phyloP scores from a whole-genome alignment of 2,797 vertebrate genomes.

The Acanthurus lineatus region DNA sequence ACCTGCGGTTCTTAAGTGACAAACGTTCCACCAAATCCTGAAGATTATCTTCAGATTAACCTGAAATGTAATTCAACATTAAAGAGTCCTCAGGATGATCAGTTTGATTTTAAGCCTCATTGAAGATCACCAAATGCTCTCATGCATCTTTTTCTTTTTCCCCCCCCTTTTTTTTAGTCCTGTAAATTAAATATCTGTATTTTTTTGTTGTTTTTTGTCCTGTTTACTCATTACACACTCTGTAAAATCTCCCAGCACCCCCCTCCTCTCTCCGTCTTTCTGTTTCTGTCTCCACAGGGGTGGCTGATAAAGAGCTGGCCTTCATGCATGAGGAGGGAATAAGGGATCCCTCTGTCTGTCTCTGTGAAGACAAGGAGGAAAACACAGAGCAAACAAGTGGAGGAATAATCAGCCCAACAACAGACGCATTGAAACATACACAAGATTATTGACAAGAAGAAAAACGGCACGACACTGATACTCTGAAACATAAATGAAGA shows the following conservation, averaged over 20 bases:
- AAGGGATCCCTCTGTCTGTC: conserved; percentile 56
- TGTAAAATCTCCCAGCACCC: too few relatives aligned
- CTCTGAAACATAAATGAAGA: conserved; percentile 1
- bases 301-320: conserved; percentile 57
- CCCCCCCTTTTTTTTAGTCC: conserved; percentile 2
- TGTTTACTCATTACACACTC: conserved; percentile 23
- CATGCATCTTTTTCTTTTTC: conserved; percentile 12
- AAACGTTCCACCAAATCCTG: conserved; percentile 1
- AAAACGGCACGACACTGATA: conserved; percentile 3
- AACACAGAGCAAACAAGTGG: conserved; percentile 42
- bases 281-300: conserved; percentile 36
- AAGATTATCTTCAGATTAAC: accelerated
- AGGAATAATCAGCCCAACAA: conserved; percentile 34
- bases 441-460: conserved; percentile 23
- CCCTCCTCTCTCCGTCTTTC: conserved; percentile 4
- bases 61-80: neutral
- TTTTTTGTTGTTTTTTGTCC: neutral
- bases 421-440: conserved; percentile 2
- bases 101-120: conserved; percentile 9
- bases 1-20: conserved; percentile 12
- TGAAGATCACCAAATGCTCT: conserved; percentile 12
- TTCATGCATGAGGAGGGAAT: conserved; percentile 75
- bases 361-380: conserved; percentile 55
- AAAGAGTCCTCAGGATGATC: neutral
- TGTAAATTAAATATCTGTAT: neutral